These are phyloP conservation scores for Elmis aenea DNA, from an alignment of 2,888 invertebrate genomes.

Conservation along the genomic window DNA sequence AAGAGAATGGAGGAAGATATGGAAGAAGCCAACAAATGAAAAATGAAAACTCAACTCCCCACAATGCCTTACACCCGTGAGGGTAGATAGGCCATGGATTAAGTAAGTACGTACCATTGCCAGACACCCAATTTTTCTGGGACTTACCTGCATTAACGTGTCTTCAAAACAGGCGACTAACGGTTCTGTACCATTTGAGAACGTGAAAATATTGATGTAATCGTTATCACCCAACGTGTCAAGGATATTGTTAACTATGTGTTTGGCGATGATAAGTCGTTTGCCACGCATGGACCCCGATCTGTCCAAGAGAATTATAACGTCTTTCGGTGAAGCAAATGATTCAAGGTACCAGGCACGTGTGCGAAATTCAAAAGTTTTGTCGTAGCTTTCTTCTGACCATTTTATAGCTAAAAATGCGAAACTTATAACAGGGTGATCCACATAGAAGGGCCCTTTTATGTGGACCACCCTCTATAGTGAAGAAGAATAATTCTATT, in stretches of 20 bases:
- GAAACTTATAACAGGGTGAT: background rate
- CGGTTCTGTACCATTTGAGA: constrained; percentile 72
- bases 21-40: too few relatives aligned
- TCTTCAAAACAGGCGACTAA: constrained; percentile 87
- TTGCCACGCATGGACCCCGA: constrained; percentile 62
- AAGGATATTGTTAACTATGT: constrained; percentile 80
- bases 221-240: constrained; percentile 97
- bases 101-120: too few relatives aligned
- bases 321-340: constrained; percentile 94
- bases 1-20: too few relatives aligned
- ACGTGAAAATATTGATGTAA: constrained; percentile 93
- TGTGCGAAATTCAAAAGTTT: constrained; percentile 91
- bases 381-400: constrained; percentile 46
- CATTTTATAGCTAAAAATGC: constrained; percentile 63
- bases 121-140: too few relatives aligned
- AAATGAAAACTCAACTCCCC: too few relatives aligned
- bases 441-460: background rate
- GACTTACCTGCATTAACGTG: constrained; percentile 65
- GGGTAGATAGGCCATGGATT: too few relatives aligned
- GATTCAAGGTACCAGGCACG: constrained; percentile 97
- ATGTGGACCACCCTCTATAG: background rate
- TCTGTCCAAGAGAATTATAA: constrained; percentile 63
- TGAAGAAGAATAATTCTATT: too few relatives aligned
- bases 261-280: constrained; percentile 78
- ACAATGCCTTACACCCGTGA: too few relatives aligned